Evolutionary conservation across 2,797 vertebrate species (phyloP).

Genomic region (Phrynocephalus vlangalii): DNA sequence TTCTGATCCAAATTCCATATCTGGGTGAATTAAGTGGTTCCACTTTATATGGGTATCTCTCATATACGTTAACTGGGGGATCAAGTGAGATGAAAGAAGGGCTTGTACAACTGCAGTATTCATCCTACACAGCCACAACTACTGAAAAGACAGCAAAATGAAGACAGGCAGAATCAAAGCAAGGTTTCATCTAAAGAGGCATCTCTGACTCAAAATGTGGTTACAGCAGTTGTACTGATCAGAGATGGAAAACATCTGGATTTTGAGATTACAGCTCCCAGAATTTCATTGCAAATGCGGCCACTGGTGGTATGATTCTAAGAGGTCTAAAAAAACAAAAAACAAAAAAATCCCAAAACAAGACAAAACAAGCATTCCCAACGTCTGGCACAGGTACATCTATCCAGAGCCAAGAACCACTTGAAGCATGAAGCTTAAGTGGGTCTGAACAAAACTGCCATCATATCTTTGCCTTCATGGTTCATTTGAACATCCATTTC

Average conservation of each 20-base stretch:
- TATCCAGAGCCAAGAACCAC: not conserved
- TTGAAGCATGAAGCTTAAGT: not conserved
- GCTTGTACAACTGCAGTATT: not conserved
- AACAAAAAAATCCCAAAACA: too few species aligned
- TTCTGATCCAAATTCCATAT: too few species aligned
- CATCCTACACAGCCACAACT: not conserved
- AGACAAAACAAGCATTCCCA: too few species aligned
- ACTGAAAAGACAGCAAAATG: not conserved
- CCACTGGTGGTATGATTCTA: too few species aligned
- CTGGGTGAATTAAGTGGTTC: not conserved
- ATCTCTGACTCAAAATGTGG: not conserved
- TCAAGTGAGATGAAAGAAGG: not conserved
- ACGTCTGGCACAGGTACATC: too few species aligned
- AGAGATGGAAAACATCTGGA: too few species aligned
- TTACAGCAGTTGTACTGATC: too few species aligned
- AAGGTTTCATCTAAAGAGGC: not conserved
- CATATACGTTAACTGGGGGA: not conserved
- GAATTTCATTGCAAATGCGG: too few species aligned
- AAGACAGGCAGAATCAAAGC: not conserved
- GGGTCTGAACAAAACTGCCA: not conserved
- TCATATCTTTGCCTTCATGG: not conserved
- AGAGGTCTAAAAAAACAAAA: too few species aligned
- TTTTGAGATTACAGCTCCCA: too few species aligned
- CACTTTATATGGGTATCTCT: not conserved
- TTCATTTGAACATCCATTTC: not conserved